Percentiles rank a stretch among this genome's conserved stretches.
These are phyloP conservation scores for Lipophrys pholis DNA, from an alignment of 2,113 vertebrate genomes.

Conservation along the genomic window DNA sequence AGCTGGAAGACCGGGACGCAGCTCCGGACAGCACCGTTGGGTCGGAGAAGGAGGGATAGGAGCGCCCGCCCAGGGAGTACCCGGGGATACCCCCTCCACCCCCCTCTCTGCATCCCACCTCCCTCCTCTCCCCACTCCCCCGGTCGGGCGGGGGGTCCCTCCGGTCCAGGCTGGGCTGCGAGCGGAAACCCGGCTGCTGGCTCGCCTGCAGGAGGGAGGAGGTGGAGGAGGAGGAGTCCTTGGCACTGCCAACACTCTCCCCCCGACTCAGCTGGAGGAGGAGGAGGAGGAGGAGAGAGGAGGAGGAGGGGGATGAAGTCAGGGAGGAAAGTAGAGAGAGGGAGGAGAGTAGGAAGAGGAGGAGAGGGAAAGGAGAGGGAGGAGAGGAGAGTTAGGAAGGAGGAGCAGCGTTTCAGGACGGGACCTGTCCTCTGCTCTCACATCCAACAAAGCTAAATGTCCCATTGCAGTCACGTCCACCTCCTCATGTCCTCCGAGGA, in stretches of 20 bases:
- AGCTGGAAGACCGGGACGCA: constrained; percentile 91
- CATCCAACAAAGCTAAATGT: no score
- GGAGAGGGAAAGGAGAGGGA: constrained; percentile 7
- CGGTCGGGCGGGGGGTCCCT: constrained; percentile 57
- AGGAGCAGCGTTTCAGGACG: not conserved
- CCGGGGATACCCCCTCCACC: constrained; percentile 74
- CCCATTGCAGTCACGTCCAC: no score
- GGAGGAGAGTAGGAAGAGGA: constrained; percentile 18
- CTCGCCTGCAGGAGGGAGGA: constrained; percentile 88
- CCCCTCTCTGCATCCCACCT: constrained; percentile 56
- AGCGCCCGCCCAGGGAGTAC: constrained; percentile 81
- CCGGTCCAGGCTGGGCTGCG: constrained; percentile 93
- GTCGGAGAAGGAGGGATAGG: constrained; percentile 87
- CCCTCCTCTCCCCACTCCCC: constrained; percentile 44
- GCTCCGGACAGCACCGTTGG: constrained; percentile 83
- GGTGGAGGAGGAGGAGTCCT: constrained; percentile 88
- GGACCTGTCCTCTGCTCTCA: no score
- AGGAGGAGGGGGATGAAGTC: constrained; percentile 13
- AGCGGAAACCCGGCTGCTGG: constrained; percentile 93
- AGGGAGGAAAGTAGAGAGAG: no score
- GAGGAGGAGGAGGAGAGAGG: constrained; percentile 13
- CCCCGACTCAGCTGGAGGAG: constrained; percentile 89
- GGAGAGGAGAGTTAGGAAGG: not conserved
- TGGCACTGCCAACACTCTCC: constrained; percentile 87
- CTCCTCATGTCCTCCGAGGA: no score